These are phyloP conservation scores for Lordiphosa mommai DNA, from an alignment of 1,140 invertebrate genomes.

Conservation along the genomic window DNA sequence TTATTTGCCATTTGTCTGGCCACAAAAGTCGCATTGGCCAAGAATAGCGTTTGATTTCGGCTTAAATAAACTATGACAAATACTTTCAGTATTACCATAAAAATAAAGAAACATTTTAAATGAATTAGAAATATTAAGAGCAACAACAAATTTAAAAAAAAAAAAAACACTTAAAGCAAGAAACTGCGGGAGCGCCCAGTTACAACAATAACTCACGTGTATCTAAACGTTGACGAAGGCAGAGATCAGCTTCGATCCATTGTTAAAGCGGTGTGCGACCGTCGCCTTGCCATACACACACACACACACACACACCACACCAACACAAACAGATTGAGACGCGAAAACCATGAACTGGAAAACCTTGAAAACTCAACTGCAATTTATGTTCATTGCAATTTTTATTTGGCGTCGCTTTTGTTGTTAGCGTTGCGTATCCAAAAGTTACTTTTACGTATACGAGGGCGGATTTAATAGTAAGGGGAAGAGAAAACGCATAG, in stretches of 20 bases:
- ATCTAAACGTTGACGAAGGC: slow-evolving; percentile 47
- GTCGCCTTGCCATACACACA: slow-evolving; percentile 34
- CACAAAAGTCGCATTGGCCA: slow-evolving; percentile 23
- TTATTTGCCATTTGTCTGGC: slow-evolving; percentile 64
- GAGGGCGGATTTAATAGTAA: no score
- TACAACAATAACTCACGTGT: slow-evolving; percentile 54
- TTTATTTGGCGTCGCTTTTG: slow-evolving; percentile 27
- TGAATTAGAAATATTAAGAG: not conserved
- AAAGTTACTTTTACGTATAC: slow-evolving; percentile 18
- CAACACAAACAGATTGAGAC: slow-evolving; percentile 9
- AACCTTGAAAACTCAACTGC: slow-evolving; percentile 72
- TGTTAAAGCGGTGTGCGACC: slow-evolving; percentile 32
- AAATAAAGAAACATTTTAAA: slow-evolving; percentile 12
- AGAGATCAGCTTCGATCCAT: slow-evolving; percentile 54
- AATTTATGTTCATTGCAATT: slow-evolving; percentile 60
- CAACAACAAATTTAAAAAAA: slow-evolving; percentile 9
- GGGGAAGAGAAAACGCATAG: no score
- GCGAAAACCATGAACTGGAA: slow-evolving; percentile 72
- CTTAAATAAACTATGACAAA: no score
- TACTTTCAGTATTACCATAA: not conserved
- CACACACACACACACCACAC: slow-evolving; percentile 18
- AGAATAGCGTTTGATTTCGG: no score
- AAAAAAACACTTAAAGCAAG: slow-evolving; percentile 6
- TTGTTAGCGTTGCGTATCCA: slow-evolving; percentile 11
- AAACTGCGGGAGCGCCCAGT: slow-evolving; percentile 42